Conservation (phyloP, 2,797 vertebrate genomes). For the Glossophaga mutica region DNA sequence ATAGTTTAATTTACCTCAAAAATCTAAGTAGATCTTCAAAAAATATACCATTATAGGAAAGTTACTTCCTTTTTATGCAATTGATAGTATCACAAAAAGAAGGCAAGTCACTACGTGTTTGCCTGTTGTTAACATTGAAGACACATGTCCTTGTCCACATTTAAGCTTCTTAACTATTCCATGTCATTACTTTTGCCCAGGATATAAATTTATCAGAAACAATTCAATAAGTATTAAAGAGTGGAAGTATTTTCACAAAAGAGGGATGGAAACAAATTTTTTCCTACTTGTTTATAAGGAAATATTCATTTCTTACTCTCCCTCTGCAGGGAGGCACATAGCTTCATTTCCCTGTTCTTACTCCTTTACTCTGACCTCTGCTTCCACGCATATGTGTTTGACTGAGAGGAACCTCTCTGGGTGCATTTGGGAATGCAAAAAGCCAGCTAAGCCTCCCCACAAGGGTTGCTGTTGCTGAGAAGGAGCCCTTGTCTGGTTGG, state of each 20-base stretch:
- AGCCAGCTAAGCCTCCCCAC: neutral
- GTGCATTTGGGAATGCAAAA: neutral
- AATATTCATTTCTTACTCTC: neutral
- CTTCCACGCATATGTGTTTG: neutral
- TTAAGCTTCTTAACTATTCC: neutral
- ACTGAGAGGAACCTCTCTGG: neutral
- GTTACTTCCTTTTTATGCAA: conserved; percentile 65
- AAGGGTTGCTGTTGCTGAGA: neutral
- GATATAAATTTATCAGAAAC: conserved; percentile 20
- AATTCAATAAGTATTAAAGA: conserved; percentile 35
- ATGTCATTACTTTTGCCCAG: neutral
- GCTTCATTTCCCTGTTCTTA: neutral
- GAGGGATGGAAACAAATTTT: neutral
- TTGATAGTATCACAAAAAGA: conserved; percentile 58
- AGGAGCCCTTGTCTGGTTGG: neutral
- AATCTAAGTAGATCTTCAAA: conserved; percentile 75
- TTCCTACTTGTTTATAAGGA: conserved; percentile 13
- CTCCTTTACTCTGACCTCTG: neutral
- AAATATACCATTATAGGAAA: conserved; percentile 46
- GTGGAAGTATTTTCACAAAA: neutral
- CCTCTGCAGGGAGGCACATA: neutral
- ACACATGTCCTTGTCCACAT: neutral
- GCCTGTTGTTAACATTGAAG: conserved; percentile 37
- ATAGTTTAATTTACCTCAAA: conserved; percentile 49
- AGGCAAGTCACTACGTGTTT: conserved; percentile 55